phyloP scores from a whole-genome alignment of 2,113 vertebrate genomes.

The Pao palembangensis region DNA sequence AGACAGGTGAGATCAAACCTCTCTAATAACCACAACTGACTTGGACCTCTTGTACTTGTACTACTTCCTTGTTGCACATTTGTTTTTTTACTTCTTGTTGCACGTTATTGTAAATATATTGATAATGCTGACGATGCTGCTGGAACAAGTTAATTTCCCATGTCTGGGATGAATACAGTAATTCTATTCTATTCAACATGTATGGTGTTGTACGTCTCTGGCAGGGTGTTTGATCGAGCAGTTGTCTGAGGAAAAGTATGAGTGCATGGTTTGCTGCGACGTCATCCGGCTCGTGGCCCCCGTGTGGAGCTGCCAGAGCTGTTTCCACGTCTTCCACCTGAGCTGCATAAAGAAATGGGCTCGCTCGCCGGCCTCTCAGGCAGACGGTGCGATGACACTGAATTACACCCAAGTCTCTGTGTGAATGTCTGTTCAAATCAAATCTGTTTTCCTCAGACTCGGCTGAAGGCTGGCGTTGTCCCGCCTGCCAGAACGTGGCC shows the following conservation, averaged over 20 bases:
- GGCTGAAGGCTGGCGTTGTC: slow-evolving; percentile 92
- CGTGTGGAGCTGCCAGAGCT: slow-evolving; percentile 96
- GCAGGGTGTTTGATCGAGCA: slow-evolving; percentile 93
- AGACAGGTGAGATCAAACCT: slow-evolving; percentile 81
- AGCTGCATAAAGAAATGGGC: slow-evolving; percentile 99
- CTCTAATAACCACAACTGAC: too few relatives aligned
- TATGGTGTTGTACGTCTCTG: too few relatives aligned
- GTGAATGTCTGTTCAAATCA: not conserved
- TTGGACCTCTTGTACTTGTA: too few relatives aligned
- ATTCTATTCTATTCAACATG: too few relatives aligned
- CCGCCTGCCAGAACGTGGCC: slow-evolving; percentile 93
- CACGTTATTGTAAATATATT: too few relatives aligned
- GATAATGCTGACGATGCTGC: too few relatives aligned
- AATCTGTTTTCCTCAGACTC: slow-evolving; percentile 75
- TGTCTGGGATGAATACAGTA: too few relatives aligned
- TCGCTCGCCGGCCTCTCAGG: slow-evolving; percentile 91
- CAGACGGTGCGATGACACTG: slow-evolving; percentile 77
- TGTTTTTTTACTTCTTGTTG: too few relatives aligned
- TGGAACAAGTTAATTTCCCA: too few relatives aligned
- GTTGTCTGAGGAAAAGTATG: slow-evolving; percentile 93
- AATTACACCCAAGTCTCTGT: not conserved
- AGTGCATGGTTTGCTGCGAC: slow-evolving; percentile 99
- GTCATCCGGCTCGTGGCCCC: slow-evolving; percentile 85
- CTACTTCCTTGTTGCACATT: too few relatives aligned
- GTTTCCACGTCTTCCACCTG: slow-evolving; percentile 95